These are phyloP conservation scores for Stomatorhinus ivindoensis DNA, from an alignment of 2,113 vertebrate genomes.

Conservation along the genomic window DNA sequence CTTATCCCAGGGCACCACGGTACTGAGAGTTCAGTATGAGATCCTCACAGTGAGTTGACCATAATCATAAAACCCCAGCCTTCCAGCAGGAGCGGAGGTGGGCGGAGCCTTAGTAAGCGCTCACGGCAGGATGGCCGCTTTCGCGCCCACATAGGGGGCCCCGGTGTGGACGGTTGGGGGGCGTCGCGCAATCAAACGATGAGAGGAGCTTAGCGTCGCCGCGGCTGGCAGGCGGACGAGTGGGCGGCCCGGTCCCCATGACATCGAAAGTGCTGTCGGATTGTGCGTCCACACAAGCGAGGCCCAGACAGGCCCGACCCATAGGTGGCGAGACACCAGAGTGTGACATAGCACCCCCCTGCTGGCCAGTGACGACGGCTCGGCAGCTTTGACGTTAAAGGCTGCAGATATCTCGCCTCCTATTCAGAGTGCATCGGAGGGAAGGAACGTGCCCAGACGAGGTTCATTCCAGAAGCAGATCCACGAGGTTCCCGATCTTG, in stretches of 20 bases:
- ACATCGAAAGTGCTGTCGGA: background rate
- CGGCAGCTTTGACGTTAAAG: background rate
- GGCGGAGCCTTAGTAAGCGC: background rate
- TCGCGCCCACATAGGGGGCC: background rate
- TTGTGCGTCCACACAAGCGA: background rate
- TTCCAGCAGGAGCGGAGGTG: background rate
- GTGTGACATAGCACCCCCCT: background rate
- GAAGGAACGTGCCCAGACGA: background rate
- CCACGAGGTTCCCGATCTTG: background rate
- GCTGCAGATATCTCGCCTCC: background rate
- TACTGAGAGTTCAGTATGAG: background rate
- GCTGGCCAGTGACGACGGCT: background rate
- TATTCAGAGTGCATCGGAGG: background rate
- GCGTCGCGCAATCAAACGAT: slow-evolving; percentile 2
- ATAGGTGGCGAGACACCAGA: background rate
- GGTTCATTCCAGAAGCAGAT: background rate
- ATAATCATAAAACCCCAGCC: background rate
- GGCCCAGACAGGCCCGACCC: background rate
- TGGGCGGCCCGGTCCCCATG: background rate
- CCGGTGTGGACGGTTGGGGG: background rate
- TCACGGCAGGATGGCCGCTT: background rate
- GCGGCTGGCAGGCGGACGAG: background rate
- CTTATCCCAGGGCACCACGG: background rate
- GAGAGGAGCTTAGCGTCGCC: background rate
- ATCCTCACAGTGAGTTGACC: background rate